phyloP scores from a whole-genome alignment of 2,113 vertebrate genomes.

The Vimba vimba region DNA sequence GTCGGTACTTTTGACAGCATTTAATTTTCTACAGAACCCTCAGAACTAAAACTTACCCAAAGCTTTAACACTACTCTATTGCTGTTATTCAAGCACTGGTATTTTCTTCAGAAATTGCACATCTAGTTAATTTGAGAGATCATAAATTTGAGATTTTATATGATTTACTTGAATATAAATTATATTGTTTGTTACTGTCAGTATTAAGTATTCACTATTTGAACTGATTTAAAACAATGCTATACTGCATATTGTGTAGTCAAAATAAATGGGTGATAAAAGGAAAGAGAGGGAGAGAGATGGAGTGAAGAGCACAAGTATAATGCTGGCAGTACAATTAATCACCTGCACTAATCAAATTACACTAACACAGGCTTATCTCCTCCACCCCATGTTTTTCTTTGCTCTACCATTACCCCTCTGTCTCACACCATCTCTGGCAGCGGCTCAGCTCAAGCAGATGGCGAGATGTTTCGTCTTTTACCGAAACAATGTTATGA shows the following conservation, averaged over 20 bases:
- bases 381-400: constrained; percentile 24
- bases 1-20: too few species aligned
- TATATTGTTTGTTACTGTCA: neutral
- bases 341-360: constrained; percentile 54
- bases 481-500: neutral
- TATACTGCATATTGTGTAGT: neutral
- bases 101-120: neutral
- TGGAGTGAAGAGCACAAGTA: constrained; percentile 1
- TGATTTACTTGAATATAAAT: neutral
- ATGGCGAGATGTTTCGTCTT: neutral
- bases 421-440: constrained; percentile 10
- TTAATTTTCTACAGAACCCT: neutral
- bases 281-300: neutral
- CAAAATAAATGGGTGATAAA: constrained; percentile 7
- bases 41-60: neutral
- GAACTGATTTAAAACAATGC: neutral
- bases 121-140: neutral
- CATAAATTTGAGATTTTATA: neutral
- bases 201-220: neutral
- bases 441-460: constrained; percentile 2
- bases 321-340: constrained; percentile 48
- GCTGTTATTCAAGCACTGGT: neutral
- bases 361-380: constrained; percentile 39
- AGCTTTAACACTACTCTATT: neutral
- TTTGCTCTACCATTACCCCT: neutral